Conservation (phyloP, 2,797 vertebrate genomes). For the Buceros bicornis region DNA sequence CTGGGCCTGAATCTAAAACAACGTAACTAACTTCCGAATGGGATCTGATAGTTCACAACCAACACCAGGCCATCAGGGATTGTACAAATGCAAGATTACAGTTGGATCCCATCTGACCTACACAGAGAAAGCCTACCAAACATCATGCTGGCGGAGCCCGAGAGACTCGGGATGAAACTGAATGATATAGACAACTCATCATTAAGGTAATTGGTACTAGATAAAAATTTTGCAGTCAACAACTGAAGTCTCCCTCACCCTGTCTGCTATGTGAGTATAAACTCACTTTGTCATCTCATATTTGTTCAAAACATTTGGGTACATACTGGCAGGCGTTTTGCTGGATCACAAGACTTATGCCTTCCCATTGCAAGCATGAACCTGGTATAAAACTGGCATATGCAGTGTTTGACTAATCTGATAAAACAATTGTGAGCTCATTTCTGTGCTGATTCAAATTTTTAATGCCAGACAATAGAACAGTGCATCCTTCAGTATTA, state of each 20-base stretch:
- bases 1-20: neutral
- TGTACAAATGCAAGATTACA: neutral
- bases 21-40: neutral
- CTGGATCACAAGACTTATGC: neutral
- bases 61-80: neutral
- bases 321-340: neutral
- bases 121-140: neutral
- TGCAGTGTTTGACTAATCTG: neutral
- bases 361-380: neutral
- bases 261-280: neutral
- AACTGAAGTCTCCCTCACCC: neutral
- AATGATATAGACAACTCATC: neutral
- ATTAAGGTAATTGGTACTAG: neutral
- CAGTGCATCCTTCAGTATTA: neutral
- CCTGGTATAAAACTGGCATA: neutral
- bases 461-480: neutral
- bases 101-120: neutral
- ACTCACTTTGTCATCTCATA: neutral
- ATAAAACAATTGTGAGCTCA: neutral
- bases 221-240: neutral
- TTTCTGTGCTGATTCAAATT: neutral
- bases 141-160: neutral
- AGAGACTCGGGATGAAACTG: neutral
- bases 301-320: neutral
- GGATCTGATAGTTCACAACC: neutral